Base-by-base conservation (phyloP, 2,888 invertebrate species). In the Hyppa rectilinea region DNA sequence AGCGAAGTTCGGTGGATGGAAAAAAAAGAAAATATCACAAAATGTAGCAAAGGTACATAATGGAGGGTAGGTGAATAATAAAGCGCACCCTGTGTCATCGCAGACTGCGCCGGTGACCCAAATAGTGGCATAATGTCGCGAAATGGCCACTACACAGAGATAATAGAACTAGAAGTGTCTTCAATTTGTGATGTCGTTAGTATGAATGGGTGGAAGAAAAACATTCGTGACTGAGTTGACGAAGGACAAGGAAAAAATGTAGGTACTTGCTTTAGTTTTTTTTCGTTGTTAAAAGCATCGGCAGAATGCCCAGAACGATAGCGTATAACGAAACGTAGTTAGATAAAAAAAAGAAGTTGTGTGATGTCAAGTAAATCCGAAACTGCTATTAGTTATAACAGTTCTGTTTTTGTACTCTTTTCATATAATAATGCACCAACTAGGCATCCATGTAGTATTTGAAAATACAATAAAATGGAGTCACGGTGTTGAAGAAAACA, bases 81-180 rank as follows among this genome's bases (percentile, higher is more conserved):
- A 91, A 89, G 89, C 87, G 84, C 87, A 88, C 87, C 87, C 88
- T 87, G 87, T 91, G 87, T 88, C 92, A 91, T 91, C 91, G 90
- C 82, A 86, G 83, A 87, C 90, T 91, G 93, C 90, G 91, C 93
- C 89, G 91, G 90, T 95, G 94, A 94, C 95, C 95, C 87, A 94
- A 91, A 95, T 95, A 92, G 90, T 88, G 87, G 85, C 84, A 91
- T 91, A 90, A 87, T 89, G 91, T 91, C 89, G 89, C 92, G 82
- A 92, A 94, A 94, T 92, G 91, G 91, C 91, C 91, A 90, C 85
- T 88, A 83, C 85, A 70, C 74, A 75, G 78, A 84, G 60, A 68
- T 83, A 85, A 56, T 45, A 43, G 12, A 34, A 58, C 82, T 85
- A 75, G 79, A 88, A 85, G 80, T 74, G 82, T 49, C 79, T 52